A percentile compares a stretch with the other conserved stretches of the same genome.
These are phyloP conservation scores for Spisula solida DNA, from an alignment of 2,888 invertebrate species.

Conservation along the genomic window DNA sequence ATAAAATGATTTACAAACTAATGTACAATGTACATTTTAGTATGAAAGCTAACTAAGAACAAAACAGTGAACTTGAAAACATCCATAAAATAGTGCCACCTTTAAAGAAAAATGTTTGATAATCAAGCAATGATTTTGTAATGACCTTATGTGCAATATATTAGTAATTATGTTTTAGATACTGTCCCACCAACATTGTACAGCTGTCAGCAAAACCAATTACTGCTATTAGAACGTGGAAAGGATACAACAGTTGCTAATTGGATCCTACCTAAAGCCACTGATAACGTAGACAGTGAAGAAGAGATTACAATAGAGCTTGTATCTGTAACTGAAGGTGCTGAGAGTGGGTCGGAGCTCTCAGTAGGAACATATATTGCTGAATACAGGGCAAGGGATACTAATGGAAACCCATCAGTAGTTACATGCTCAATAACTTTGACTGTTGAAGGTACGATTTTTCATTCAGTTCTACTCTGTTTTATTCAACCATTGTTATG, in stretches of 20 bases:
- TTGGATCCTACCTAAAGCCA: slow-evolving; percentile 9
- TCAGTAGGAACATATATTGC: not conserved
- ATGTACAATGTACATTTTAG: too few species aligned
- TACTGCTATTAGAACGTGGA: not conserved
- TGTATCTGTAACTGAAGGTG: not conserved
- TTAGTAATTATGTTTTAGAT: slow-evolving; percentile 5
- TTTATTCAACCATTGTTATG: too few species aligned
- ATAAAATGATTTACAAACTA: too few species aligned
- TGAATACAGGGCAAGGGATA: slow-evolving; percentile 30
- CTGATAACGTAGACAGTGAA: not conserved
- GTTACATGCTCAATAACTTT: slow-evolving; percentile 22
- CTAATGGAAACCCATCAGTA: slow-evolving; percentile 1
- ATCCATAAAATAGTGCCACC: too few species aligned
- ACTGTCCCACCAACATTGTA: slow-evolving; percentile 1
- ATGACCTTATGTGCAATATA: too few species aligned
- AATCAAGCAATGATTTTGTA: too few species aligned
- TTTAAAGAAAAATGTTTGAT: too few species aligned
- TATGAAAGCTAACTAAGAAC: too few species aligned
- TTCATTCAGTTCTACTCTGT: not conserved
- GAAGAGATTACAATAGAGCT: slow-evolving; percentile 10
- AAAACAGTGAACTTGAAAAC: too few species aligned
- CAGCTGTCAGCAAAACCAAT: slow-evolving; percentile 1
- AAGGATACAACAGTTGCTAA: not conserved
- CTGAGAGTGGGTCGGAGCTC: not conserved
- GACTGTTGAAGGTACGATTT: slow-evolving; percentile 24